Conservation (phyloP, 1,140 invertebrate genomes). For the Thaumetopoea pityocampa region DNA sequence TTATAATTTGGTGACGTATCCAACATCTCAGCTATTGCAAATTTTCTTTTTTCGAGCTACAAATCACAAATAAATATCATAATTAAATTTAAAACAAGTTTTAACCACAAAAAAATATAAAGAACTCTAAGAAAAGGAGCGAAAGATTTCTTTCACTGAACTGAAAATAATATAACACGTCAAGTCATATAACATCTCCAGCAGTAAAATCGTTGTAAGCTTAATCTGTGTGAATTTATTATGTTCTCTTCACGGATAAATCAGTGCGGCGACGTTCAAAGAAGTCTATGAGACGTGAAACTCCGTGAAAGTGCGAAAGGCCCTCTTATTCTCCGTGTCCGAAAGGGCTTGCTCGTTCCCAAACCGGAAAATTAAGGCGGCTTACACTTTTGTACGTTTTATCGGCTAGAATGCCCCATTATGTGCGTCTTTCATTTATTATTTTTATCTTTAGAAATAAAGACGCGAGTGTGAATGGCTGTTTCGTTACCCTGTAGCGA, state of each 20-base stretch:
- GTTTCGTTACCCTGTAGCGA: neutral
- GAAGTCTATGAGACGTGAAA: conserved; percentile 22
- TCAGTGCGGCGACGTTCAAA: conserved; percentile 21
- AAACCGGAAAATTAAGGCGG: conserved; percentile 25
- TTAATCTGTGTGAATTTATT: conserved; percentile 22
- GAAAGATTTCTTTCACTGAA: no score
- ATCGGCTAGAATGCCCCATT: conserved; percentile 19
- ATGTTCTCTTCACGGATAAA: conserved; percentile 16
- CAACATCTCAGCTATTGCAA: no score
- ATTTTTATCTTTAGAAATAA: conserved; percentile 19
- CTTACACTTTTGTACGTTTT: conserved; percentile 21
- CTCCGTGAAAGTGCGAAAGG: conserved; percentile 22
- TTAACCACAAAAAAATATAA: no score
- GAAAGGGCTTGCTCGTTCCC: conserved; percentile 13
- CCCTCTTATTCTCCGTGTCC: conserved; percentile 10
- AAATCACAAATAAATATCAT: no score
- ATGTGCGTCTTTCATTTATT: conserved; percentile 17
- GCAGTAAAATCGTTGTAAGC: no score
- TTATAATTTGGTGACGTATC: no score
- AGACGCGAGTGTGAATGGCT: conserved; percentile 11
- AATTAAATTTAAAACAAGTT: no score
- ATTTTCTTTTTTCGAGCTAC: no score
- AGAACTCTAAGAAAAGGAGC: no score
- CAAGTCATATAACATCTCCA: no score
- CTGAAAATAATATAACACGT: no score